Percentiles rank a stretch among this genome's conserved stretches.
Evolutionary conservation across 2,113 vertebrate species (phyloP).

Genomic region (Dipodomys merriami): DNA sequence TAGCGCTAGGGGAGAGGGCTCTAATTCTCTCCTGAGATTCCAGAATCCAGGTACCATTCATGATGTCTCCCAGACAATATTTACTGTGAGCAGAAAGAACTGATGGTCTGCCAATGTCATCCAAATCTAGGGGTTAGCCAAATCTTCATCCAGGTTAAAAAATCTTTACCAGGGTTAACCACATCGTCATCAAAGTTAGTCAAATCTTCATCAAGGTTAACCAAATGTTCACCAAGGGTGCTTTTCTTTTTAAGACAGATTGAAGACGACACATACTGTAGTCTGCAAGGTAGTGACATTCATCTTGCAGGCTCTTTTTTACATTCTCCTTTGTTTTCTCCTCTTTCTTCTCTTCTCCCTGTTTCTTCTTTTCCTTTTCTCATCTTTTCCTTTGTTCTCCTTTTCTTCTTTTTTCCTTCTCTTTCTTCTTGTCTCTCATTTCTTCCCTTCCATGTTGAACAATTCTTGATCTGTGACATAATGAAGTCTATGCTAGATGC

Average conservation of each 20-base stretch:
- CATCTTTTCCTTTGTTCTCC: too few species aligned
- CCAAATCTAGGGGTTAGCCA: neutral
- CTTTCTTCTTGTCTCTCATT: neutral
- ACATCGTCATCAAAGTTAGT: neutral
- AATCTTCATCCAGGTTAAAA: neutral
- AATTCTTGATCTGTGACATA: neutral
- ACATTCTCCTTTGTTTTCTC: too few species aligned
- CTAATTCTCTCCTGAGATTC: neutral
- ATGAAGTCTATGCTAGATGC: too few species aligned
- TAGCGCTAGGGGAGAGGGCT: neutral
- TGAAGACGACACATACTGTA: neutral
- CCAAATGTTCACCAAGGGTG: too few species aligned
- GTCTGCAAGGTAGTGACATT: neutral
- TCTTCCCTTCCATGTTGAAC: neutral
- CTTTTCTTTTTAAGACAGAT: neutral
- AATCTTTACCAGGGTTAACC: too few species aligned
- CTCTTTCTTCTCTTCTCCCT: too few species aligned
- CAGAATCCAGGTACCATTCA: neutral
- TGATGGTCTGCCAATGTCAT: neutral
- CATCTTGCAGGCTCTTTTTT: accelerated
- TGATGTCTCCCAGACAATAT: neutral
- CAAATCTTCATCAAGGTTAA: neutral
- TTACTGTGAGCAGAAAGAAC: neutral
- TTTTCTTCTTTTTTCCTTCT: too few species aligned
- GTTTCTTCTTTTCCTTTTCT: accelerated